phyloP scores from a whole-genome alignment of 2,113 vertebrate genomes.

The Parus major region DNA sequence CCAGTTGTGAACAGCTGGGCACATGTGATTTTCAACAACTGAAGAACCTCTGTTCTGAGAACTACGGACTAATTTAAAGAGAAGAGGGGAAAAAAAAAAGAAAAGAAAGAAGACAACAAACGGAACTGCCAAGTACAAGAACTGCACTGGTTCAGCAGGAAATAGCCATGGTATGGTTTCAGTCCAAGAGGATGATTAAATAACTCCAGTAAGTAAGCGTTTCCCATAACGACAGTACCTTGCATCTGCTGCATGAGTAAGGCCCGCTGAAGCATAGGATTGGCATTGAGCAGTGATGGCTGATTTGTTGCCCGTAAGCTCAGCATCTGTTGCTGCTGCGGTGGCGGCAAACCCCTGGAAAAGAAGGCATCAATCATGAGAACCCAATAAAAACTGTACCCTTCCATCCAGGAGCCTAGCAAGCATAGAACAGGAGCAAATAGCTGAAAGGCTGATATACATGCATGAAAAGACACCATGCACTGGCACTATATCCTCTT shows the following conservation, averaged over 20 bases:
- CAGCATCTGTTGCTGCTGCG: slow-evolving; percentile 84
- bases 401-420: neutral
- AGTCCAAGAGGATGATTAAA: slow-evolving; percentile 4
- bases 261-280: slow-evolving; percentile 91
- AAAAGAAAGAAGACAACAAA: neutral
- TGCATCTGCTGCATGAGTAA: slow-evolving; percentile 96
- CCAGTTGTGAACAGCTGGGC: neutral
- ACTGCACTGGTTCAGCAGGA: neutral
- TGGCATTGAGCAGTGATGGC: slow-evolving; percentile 84
- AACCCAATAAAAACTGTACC: neutral
- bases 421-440: neutral
- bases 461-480: neutral
- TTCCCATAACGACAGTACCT: slow-evolving; percentile 77
- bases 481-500: slow-evolving; percentile 12
- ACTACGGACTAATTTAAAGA: neutral
- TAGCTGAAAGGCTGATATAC: neutral
- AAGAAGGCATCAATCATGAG: slow-evolving; percentile 1
- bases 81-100: fast-evolving
- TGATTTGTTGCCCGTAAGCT: slow-evolving; percentile 84
- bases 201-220: slow-evolving; percentile 20
- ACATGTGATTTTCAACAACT: neutral
- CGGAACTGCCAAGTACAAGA: neutral
- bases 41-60: neutral
- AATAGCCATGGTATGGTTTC: neutral
- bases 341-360: slow-evolving; percentile 74